These are phyloP conservation scores for Gerris buenoi DNA, from an alignment of 1,140 invertebrate genomes.

Conservation along the genomic window DNA sequence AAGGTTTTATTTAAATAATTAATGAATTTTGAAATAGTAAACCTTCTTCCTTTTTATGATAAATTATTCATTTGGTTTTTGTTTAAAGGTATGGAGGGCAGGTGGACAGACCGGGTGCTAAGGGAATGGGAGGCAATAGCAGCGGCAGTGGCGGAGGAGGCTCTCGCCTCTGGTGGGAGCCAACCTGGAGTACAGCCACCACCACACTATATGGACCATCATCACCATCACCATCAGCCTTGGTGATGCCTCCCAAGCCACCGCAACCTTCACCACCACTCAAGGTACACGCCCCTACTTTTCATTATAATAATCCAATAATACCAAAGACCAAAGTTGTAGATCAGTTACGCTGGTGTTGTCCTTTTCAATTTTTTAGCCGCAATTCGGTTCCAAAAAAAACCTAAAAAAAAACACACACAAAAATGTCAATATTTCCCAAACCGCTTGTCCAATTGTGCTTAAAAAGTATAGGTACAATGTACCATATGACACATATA, in stretches of 20 bases:
- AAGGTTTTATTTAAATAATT: too few relatives aligned
- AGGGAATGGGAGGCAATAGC: slow-evolving; percentile 3
- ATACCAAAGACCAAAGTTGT: background rate
- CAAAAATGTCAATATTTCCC: too few relatives aligned
- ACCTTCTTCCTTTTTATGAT: too few relatives aligned
- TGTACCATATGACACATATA: too few relatives aligned
- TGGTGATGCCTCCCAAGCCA: slow-evolving; percentile 2
- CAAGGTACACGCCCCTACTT: too few relatives aligned
- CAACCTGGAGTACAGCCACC: background rate
- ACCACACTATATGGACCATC: slow-evolving; percentile 2
- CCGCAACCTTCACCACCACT: background rate
- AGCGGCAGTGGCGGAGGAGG: background rate
- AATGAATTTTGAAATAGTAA: too few relatives aligned
- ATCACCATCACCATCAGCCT: background rate
- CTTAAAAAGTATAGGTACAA: too few relatives aligned
- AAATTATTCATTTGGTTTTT: too few relatives aligned
- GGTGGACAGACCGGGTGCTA: slow-evolving; percentile 4
- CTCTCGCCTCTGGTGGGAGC: background rate
- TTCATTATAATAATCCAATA: background rate
- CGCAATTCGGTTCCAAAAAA: background rate
- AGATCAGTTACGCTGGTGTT: too few relatives aligned
- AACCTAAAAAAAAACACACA: too few relatives aligned
- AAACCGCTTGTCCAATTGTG: too few relatives aligned
- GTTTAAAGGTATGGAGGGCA: slow-evolving; percentile 1
- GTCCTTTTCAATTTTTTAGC: background rate